Evolutionary conservation across 2,797 vertebrate genomes (phyloP), one percentile per base, ranked within the genome.

Genomic region (Hypotaenidia okinawae): DNA sequence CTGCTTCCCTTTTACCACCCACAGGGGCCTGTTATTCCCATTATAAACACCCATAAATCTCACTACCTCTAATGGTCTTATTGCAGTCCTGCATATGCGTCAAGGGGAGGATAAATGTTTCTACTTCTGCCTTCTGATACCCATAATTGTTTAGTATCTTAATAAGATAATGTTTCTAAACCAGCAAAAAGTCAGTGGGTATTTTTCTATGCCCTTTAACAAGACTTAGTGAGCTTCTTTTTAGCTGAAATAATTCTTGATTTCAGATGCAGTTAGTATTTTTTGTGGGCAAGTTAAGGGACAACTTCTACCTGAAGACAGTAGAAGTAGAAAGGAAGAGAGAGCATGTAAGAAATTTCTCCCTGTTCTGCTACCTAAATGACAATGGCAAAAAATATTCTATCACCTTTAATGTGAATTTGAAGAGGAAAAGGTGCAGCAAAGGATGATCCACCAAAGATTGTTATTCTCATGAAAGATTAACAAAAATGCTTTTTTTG

Each of bases 161-260:
- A 95, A 93, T 92, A 90, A 96, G 86, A 95, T 89, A 82, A 91
- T 84, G 79, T 85, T 90, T 94, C 79, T 92, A 88, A 94, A 95
- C 10, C 63, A 85, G 37, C 35, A 95, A 86, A 95, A 93, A 91
- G 43, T 22, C 59, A 73, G 70, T 91, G 61, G 88, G 80, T 75
- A 66, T 64, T 85, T 94, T 96, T 82, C 30, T 80, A 39, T 5
- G 11, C 57, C 35, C n/a, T 86, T 78, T 93, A 90, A 87, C 67
- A 27, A 14, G 51, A 96, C 93, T 87, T 86, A 82, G 57, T 69
- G 58, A 92, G 77, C 27, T 89, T 86, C 24, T 89, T 84, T 90
- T 85, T 57, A 66, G n/a, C 24, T 69, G 11, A 92, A 94, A 94
- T 70, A 0, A 30, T 70, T 79, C 58, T 73, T 72, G 43, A 87